Conservation (phyloP, 1,140 invertebrate genomes). For the Zaprionus taronus region DNA sequence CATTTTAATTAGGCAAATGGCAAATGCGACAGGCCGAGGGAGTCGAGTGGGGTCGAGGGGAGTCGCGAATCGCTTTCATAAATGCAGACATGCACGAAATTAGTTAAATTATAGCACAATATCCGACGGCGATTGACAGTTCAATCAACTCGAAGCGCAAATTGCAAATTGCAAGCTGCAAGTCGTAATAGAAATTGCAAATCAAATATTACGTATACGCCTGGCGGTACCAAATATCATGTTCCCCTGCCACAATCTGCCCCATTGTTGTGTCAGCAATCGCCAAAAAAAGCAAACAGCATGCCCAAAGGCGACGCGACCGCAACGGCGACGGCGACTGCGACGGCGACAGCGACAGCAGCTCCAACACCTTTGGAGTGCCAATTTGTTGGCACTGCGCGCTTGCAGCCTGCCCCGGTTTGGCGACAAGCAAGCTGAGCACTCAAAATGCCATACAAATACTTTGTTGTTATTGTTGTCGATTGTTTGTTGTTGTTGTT, state of each 20-base stretch:
- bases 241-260: slow-evolving; percentile 46
- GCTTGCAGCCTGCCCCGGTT: slow-evolving; percentile 55
- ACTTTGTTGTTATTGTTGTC: slow-evolving; percentile 18
- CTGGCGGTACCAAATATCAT: slow-evolving; percentile 42
- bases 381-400: slow-evolving; percentile 75
- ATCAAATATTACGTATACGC: slow-evolving; percentile 81
- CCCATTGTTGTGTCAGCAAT: slow-evolving; percentile 80
- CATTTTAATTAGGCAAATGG: slow-evolving; percentile 78
- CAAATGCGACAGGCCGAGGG: neutral
- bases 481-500: slow-evolving; percentile 15
- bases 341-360: slow-evolving; percentile 50
- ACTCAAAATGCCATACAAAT: slow-evolving; percentile 36
- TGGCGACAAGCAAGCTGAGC: slow-evolving; percentile 69
- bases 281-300: slow-evolving; percentile 58
- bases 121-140: slow-evolving; percentile 71
- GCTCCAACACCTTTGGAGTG: slow-evolving; percentile 79
- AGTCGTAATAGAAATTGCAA: slow-evolving; percentile 64
- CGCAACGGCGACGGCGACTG: neutral
- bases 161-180: slow-evolving; percentile 19
- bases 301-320: slow-evolving; percentile 23
- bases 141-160: slow-evolving; percentile 66
- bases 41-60: neutral
- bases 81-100: slow-evolving; percentile 70
- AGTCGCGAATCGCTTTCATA: slow-evolving; percentile 54
- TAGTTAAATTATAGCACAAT: slow-evolving; percentile 72